phyloP scores from a whole-genome alignment of 2,888 invertebrate species.

The Sesia bembeciformis region DNA sequence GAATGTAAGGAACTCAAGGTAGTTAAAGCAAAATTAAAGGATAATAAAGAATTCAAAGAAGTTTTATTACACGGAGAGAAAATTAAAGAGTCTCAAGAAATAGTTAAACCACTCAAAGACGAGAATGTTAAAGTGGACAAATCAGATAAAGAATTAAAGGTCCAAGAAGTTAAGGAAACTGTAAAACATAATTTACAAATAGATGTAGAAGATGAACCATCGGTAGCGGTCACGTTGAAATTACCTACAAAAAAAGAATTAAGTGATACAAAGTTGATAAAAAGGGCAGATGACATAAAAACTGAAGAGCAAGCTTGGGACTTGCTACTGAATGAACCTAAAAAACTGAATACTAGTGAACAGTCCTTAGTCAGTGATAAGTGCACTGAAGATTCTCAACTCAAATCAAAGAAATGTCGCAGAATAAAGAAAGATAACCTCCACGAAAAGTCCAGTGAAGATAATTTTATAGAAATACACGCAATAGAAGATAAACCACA shows the following conservation, averaged over 20 bases:
- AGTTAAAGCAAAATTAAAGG: background rate
- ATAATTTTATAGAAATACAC: conserved; percentile 65
- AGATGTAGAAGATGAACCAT: background rate
- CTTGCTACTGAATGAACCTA: conserved; percentile 48
- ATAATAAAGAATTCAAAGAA: background rate
- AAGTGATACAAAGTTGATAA: conserved; percentile 13
- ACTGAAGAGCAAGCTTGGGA: conserved; percentile 66
- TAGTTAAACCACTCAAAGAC: conserved; percentile 1
- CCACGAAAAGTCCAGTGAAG: conserved; percentile 45
- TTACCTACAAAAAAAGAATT: conserved; percentile 16
- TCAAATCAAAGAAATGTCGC: conserved; percentile 45
- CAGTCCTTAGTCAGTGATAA: conserved; percentile 18
- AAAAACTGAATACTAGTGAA: conserved; percentile 25
- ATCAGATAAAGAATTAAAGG: background rate
- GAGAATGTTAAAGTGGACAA: background rate
- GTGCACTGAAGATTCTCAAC: conserved; percentile 37
- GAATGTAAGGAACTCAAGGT: background rate
- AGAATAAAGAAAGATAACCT: conserved; percentile 49
- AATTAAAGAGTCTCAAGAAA: background rate
- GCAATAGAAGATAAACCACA: conserved; percentile 52
- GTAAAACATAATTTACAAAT: background rate
- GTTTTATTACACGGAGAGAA: background rate
- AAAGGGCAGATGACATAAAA: conserved; percentile 29
- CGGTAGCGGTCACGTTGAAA: conserved; percentile 6
- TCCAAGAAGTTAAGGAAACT: background rate